Evolutionary conservation across 1,140 invertebrate species (phyloP).

Genomic region (Euura saliciscinereae): DNA sequence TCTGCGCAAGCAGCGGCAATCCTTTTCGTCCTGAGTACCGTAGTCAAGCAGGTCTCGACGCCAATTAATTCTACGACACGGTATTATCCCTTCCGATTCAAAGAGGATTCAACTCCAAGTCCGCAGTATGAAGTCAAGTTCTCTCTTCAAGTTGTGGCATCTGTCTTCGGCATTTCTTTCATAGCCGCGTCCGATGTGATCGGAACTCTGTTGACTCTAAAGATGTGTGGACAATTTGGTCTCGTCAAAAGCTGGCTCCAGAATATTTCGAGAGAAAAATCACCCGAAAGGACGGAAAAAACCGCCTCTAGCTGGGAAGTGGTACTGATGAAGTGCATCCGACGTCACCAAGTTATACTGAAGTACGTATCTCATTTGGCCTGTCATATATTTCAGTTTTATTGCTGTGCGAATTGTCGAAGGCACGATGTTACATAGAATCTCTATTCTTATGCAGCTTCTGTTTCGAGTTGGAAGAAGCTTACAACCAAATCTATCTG

Average conservation of each 20-base stretch:
- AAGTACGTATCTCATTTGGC: background rate
- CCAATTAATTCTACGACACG: background rate
- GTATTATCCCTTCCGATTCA: background rate
- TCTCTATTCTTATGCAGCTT: background rate
- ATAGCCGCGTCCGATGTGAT: background rate
- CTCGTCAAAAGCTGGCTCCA: background rate
- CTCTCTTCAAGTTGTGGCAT: background rate
- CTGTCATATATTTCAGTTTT: background rate
- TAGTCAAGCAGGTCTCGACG: background rate
- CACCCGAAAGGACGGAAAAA: background rate
- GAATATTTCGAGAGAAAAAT: background rate
- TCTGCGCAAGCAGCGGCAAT: background rate
- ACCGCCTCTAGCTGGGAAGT: background rate
- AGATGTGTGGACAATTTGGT: background rate
- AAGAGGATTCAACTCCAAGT: constrained; percentile 7
- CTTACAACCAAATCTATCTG: background rate
- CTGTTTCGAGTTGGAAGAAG: background rate
- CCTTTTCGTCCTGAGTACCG: background rate
- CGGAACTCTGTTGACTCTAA: background rate
- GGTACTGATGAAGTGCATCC: background rate
- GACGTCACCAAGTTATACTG: background rate
- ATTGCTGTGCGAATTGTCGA: too few species aligned
- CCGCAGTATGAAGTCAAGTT: background rate
- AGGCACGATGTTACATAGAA: too few species aligned
- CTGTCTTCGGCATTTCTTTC: background rate